Evolutionary conservation across 1,140 invertebrate genomes (phyloP), one percentile per base, ranked within the genome.

Genomic region (Bombus affinis): DNA sequence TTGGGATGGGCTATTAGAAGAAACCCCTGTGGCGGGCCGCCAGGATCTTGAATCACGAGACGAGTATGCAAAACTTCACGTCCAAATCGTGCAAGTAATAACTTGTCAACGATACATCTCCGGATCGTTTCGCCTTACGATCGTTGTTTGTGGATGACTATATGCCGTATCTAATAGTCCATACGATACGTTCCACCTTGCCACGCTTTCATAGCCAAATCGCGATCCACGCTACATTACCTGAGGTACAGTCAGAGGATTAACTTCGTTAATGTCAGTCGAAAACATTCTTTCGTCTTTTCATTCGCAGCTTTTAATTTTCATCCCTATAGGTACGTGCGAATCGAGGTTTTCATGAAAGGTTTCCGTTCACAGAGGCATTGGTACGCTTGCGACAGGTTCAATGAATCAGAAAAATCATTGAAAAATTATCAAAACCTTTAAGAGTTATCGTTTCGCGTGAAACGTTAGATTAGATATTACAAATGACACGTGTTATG

Each of bases 61-160:
- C 65, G 47, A 53, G 62, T 83, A 83, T 83, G 85, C 85, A 75
- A 62, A 86, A 86, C 70, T 86, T 44, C 79, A 83, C 80, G 62
- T 53, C 72, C 81, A 86, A 86, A 85, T 80, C 83, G 83, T 86
- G 72, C 81, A 83, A 86, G 85, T 83, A 83, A 86, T 76, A 86
- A 86, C 85, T 76, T 82, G 81, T 83, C 72, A 71, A 83, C 85
- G 59, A 86, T 85, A 81, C 80, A 86, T 82, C 71, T 70, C 68
- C 57, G 37, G n/a, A 62, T 73, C 77, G 77, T 85, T 81, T 81
- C 35, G 22, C 57, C 77, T 71, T 71, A 71, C 32, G 71, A 85
- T 73, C 77, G 83, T 79, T 73, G 62, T 68, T 81, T 73, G 79
- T 76, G 37, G 37, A 65, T 42, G 65, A 66, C 47, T 75, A 12